A percentile compares a stretch with the other conserved stretches of the same genome.
phyloP scores from a whole-genome alignment of 2,797 vertebrate species.

The Sebastes kiyomatsui region DNA sequence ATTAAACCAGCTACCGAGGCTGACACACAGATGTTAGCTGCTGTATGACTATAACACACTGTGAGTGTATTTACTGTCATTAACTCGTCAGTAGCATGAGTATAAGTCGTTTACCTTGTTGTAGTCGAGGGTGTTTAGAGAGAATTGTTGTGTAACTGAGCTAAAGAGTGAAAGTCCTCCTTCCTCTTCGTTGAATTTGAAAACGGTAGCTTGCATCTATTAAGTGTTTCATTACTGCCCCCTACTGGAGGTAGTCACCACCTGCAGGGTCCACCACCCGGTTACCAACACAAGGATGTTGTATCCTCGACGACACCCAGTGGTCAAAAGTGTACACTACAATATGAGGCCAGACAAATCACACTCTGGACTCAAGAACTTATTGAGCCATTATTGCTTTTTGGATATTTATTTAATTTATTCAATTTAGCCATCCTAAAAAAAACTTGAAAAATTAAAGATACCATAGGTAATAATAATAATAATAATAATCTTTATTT shows the following conservation, averaged over 20 bases:
- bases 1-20: slow-evolving; percentile 46
- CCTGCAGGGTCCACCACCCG: neutral
- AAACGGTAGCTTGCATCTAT: neutral
- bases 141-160: neutral
- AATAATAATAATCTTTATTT: too few species aligned
- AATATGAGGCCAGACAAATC: neutral
- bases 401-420: too few species aligned
- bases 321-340: neutral
- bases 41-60: too few species aligned
- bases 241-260: neutral
- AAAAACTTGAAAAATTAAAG: too few species aligned
- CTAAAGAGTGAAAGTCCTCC: neutral
- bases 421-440: neutral
- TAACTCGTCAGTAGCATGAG: neutral
- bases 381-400: too few species aligned
- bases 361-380: neutral
- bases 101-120: slow-evolving; percentile 16
- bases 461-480: too few species aligned
- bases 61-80: rapidly evolving
- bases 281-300: rapidly evolving
- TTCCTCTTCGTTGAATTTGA: neutral
- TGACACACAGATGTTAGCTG: slow-evolving; percentile 4
- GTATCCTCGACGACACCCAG: slow-evolving; percentile 25
- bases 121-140: neutral
- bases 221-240: neutral